Percentiles rank a stretch among this genome's conserved stretches.
These are phyloP conservation scores for Henricia sp. DNA, from an alignment of 53 echinoderm and acorn worm species.

Conservation along the genomic window DNA sequence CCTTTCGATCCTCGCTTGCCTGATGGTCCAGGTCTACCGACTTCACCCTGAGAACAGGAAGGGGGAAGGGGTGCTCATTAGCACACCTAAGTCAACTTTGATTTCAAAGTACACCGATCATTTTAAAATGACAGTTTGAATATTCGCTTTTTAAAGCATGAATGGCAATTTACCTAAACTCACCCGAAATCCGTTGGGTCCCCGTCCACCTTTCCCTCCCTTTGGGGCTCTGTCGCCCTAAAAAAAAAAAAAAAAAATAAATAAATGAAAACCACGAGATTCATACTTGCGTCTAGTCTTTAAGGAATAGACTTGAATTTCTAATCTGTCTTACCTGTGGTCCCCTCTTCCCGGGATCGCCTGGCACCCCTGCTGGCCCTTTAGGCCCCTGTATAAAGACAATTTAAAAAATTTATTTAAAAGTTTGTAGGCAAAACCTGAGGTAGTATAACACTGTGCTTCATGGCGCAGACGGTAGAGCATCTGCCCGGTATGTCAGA, in stretches of 20 bases:
- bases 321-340: slow-evolving; percentile 50
- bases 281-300: background rate
- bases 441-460: no score
- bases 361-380: slow-evolving; percentile 57
- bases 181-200: slow-evolving; percentile 61
- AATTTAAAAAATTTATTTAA: no score
- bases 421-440: no score
- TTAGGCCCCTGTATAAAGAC: slow-evolving; percentile 13
- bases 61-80: no score
- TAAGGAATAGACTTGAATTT: no score
- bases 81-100: no score
- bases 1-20: slow-evolving; percentile 63
- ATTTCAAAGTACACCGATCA: no score
- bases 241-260: background rate
- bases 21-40: slow-evolving; percentile 37
- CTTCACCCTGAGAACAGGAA: slow-evolving; percentile 51
- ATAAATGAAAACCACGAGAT: background rate
- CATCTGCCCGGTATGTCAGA: no score
- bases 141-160: no score
- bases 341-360: slow-evolving; percentile 63
- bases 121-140: no score
- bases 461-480: no score
- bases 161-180: slow-evolving; percentile 61
- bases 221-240: slow-evolving; percentile 54
- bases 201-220: slow-evolving; percentile 41